Percentiles rank a stretch among this genome's conserved stretches.
These are phyloP conservation scores for Gopherus evgoodei DNA, from an alignment of 2,113 vertebrate genomes.

Conservation along the genomic window DNA sequence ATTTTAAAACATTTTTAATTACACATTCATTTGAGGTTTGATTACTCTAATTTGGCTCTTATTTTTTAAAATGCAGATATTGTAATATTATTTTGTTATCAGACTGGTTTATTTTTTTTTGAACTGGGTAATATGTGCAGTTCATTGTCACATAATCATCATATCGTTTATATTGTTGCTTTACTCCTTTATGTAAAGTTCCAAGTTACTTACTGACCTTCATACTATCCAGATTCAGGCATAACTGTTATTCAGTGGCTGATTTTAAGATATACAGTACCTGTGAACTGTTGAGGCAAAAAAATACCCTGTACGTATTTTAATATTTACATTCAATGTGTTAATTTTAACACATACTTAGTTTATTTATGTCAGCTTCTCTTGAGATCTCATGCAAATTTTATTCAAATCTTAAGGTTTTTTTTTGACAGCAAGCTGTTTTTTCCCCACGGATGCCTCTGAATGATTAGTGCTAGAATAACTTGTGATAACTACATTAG, in stretches of 20 bases:
- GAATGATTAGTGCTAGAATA: not conserved
- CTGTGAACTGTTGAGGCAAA: not conserved
- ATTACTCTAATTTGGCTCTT: not conserved
- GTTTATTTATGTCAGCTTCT: conserved; percentile 23
- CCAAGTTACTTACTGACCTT: not conserved
- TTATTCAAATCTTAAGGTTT: not conserved
- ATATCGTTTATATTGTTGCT: not conserved
- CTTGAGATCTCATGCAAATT: not conserved
- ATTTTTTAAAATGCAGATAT: not conserved
- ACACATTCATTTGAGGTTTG: not conserved
- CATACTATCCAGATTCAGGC: not conserved
- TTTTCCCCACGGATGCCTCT: not conserved
- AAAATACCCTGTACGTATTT: conserved; percentile 13
- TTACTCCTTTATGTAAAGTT: not conserved
- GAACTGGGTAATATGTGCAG: not conserved
- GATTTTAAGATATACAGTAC: not conserved
- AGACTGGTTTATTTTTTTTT: conserved; percentile 6
- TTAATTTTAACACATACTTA: not conserved
- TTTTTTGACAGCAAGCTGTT: not conserved
- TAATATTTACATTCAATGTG: conserved; percentile 3
- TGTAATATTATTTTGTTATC: conserved; percentile 14
- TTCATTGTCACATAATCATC: conserved; percentile 25
- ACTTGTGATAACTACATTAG: conserved; percentile 21
- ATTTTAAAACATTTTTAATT: conserved; percentile 10
- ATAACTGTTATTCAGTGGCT: not conserved